Conservation (phyloP, 2,888 invertebrate species). For the Temnothorax rugatulus region DNA sequence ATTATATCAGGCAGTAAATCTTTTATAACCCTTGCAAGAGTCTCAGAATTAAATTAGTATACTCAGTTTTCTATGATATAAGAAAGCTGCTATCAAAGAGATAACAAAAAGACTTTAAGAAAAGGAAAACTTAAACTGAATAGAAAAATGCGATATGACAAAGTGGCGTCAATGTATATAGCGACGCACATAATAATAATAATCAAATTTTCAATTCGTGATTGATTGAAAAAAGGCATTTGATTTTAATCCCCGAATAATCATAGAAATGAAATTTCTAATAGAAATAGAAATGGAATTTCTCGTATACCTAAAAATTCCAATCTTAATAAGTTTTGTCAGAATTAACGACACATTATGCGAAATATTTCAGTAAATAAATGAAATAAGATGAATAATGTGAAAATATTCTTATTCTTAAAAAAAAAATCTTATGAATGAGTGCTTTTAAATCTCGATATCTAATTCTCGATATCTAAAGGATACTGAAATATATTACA, state of each 20-base stretch:
- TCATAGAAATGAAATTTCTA: not conserved
- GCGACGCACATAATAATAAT: conserved; percentile 62
- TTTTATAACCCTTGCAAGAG: not conserved
- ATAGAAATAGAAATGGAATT: not conserved
- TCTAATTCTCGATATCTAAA: too few species aligned
- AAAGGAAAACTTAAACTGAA: conserved; percentile 18
- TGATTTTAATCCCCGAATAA: conserved; percentile 36
- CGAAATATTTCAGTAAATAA: not conserved
- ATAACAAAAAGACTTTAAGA: conserved; percentile 6
- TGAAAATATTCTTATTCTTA: not conserved
- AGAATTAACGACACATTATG: not conserved
- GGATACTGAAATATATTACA: not conserved
- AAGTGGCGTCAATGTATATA: conserved; percentile 48
- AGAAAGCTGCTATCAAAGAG: not conserved
- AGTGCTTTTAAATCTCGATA: too few species aligned
- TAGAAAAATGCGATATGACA: conserved; percentile 11
- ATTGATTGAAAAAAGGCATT: conserved; percentile 60
- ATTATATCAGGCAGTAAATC: not conserved
- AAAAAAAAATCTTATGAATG: not conserved
- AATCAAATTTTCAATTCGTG: conserved; percentile 66
- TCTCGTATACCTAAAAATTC: not conserved
- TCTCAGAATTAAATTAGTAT: conserved; percentile 12
- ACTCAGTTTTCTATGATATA: conserved; percentile 14
- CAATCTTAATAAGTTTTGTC: not conserved
- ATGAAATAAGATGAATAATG: not conserved